A percentile compares a stretch with the other conserved stretches of the same genome.
phyloP scores from a whole-genome alignment of 2,797 vertebrate genomes.

The Squalus acanthias region DNA sequence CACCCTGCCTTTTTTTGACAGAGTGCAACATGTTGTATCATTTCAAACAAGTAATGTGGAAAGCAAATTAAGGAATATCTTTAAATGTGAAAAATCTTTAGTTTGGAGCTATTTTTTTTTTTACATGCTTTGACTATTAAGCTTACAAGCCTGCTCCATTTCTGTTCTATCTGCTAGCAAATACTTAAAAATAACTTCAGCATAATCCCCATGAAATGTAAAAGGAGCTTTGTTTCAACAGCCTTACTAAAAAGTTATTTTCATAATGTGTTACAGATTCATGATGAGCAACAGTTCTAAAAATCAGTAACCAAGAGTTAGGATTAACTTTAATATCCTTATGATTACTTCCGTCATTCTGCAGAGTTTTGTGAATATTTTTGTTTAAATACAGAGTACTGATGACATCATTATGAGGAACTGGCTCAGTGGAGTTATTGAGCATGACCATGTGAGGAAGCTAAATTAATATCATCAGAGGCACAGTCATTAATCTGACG shows the following conservation, averaged over 20 bases:
- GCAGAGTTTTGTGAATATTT: background rate
- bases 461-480: background rate
- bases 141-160: background rate
- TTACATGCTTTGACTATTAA: background rate
- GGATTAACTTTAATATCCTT: background rate
- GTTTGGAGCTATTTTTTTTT: too few species aligned
- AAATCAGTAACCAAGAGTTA: background rate
- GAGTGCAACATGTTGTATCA: background rate
- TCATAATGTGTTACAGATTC: background rate
- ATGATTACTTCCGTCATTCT: background rate
- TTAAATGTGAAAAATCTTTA: too few species aligned
- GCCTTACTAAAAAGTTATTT: background rate
- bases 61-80: too few species aligned
- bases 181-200: background rate
- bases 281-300: background rate
- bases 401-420: background rate
- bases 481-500: background rate
- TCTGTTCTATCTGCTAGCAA: too few species aligned
- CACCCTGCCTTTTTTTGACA: background rate
- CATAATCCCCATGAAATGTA: background rate
- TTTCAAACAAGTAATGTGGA: too few species aligned
- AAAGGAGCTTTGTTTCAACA: background rate
- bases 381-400: background rate
- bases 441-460: background rate
- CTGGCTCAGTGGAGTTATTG: background rate